These are phyloP conservation scores for Rhagologus leucostigma DNA, from an alignment of 2,113 vertebrate genomes.

Conservation along the genomic window DNA sequence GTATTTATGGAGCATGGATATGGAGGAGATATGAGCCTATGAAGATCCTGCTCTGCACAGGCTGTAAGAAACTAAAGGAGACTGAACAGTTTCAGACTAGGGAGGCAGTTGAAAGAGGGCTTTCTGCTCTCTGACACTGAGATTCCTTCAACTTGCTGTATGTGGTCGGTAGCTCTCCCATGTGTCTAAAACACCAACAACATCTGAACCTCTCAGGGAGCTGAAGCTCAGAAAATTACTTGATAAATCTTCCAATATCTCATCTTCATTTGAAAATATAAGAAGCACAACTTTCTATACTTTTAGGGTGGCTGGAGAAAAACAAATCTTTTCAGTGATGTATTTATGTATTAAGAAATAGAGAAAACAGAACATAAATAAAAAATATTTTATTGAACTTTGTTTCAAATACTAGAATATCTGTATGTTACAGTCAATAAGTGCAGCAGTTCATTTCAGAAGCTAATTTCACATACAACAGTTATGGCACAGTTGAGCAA, in stretches of 20 bases:
- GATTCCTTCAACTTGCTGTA: not conserved
- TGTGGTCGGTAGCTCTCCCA: not conserved
- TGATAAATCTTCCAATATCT: not conserved
- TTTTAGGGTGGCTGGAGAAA: not conserved
- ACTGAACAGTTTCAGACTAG: not conserved
- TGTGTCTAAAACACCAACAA: not conserved
- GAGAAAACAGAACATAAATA: not conserved
- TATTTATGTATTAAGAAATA: not conserved
- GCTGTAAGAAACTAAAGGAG: not conserved
- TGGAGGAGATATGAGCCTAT: not conserved
- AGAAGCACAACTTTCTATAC: not conserved
- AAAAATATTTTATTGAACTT: not conserved
- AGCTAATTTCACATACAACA: not conserved
- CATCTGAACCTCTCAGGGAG: not conserved
- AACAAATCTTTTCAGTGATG: not conserved
- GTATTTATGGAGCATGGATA: not conserved
- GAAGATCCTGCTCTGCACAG: not conserved
- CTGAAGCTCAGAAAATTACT: not conserved
- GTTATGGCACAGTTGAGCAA: not conserved
- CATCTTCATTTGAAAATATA: not conserved
- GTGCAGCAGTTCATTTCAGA: not conserved
- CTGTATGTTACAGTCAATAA: not conserved
- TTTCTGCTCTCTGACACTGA: not conserved
- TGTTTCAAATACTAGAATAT: not conserved
- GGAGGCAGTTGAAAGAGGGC: not conserved